Percentiles rank a stretch among this genome's conserved stretches.
Evolutionary conservation across 2,888 invertebrate species (phyloP).

Genomic region (Hypercompe scribonia): DNA sequence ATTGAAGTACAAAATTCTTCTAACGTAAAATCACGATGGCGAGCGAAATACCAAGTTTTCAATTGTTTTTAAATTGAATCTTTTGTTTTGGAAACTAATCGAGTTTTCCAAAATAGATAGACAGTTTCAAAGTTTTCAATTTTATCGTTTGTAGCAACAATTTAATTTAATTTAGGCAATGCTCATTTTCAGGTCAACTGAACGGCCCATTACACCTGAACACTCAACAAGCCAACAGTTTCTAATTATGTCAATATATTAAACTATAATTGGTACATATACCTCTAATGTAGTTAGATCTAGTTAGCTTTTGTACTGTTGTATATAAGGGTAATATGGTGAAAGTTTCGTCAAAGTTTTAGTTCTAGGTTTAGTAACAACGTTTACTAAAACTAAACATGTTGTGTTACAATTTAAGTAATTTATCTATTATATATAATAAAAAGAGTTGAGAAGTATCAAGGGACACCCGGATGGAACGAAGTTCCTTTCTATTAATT

Average conservation of each 20-base stretch:
- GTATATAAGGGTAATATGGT: too few species aligned
- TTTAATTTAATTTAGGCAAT: neutral
- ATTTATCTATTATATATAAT: too few species aligned
- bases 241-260: slow-evolving; percentile 10
- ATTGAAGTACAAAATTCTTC: too few species aligned
- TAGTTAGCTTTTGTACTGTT: neutral
- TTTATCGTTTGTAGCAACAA: neutral
- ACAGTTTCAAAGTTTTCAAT: neutral
- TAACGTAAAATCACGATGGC: too few species aligned
- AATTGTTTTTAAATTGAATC: neutral
- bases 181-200: slow-evolving; percentile 9
- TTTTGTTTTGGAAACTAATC: neutral
- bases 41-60: neutral
- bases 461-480: too few species aligned
- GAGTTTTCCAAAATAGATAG: neutral
- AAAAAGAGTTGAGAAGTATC: too few species aligned
- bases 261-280: neutral
- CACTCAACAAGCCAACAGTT: slow-evolving; percentile 8
- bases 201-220: slow-evolving; percentile 5
- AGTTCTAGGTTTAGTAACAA: neutral
- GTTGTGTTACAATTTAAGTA: neutral
- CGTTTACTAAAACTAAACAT: neutral
- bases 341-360: neutral
- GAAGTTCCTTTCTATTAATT: too few species aligned
- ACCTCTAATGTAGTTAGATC: neutral